Conservation (phyloP, 1,140 invertebrate species). For the Galleria mellonella region DNA sequence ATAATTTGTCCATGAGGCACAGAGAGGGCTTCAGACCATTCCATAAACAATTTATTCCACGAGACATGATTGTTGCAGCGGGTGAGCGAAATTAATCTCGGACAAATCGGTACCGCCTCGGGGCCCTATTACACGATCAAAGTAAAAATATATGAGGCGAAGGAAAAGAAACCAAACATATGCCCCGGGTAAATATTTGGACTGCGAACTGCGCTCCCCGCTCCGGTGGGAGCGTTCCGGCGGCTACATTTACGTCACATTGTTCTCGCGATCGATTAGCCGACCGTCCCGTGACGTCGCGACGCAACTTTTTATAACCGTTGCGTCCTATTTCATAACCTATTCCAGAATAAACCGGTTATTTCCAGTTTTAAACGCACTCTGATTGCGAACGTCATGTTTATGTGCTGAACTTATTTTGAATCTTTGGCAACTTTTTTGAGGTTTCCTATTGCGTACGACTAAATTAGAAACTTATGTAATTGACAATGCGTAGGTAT, state of each 20-base stretch:
- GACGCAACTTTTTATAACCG: slow-evolving; percentile 36
- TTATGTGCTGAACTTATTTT: slow-evolving; percentile 5
- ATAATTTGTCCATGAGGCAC: too few relatives aligned
- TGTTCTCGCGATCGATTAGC: slow-evolving; percentile 68
- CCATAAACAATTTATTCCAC: slow-evolving; percentile 17
- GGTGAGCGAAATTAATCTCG: slow-evolving; percentile 55
- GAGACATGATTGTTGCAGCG: slow-evolving; percentile 10
- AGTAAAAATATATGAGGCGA: slow-evolving; percentile 69
- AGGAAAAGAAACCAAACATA: slow-evolving; percentile 71
- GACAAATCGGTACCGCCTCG: slow-evolving; percentile 50
- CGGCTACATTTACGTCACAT: slow-evolving; percentile 53
- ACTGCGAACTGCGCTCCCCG: slow-evolving; percentile 29
- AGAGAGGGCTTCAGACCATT: not conserved
- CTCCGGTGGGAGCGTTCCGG: slow-evolving; percentile 13
- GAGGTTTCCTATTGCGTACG: slow-evolving; percentile 5
- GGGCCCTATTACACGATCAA: slow-evolving; percentile 54
- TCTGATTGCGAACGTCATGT: slow-evolving; percentile 7
- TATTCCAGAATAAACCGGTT: slow-evolving; percentile 11
- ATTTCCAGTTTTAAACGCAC: slow-evolving; percentile 3
- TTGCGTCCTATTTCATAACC: slow-evolving; percentile 27
- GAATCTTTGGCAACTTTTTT: slow-evolving; percentile 4
- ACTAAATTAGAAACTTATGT: slow-evolving; percentile 9
- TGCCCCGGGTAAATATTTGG: slow-evolving; percentile 65
- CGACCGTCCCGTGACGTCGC: slow-evolving; percentile 40
- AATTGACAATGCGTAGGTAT: slow-evolving; percentile 8